These are phyloP conservation scores for Tenthredo mesomela DNA, from an alignment of 2,888 invertebrate genomes.

Conservation along the genomic window DNA sequence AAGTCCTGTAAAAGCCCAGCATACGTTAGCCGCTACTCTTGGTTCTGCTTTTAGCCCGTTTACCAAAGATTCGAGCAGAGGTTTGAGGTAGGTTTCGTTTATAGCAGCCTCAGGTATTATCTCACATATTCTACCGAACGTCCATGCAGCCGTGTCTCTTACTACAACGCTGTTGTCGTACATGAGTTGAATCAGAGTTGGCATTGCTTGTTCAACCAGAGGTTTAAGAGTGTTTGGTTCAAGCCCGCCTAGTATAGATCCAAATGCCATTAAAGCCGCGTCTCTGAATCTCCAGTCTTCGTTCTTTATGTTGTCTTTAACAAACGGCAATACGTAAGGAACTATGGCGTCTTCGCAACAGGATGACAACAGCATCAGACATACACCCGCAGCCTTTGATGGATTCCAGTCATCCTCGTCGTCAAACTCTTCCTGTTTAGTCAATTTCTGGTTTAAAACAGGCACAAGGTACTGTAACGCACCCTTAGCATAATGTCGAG, in stretches of 20 bases:
- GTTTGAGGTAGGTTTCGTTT: constrained; percentile 90
- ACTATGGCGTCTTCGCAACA: constrained; percentile 99
- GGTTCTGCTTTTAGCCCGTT: constrained; percentile 96
- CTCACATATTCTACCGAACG: constrained; percentile 98
- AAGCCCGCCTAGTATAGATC: constrained; percentile 95
- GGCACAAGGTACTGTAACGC: constrained; percentile 97
- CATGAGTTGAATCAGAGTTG: constrained; percentile 96
- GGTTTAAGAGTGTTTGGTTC: constrained; percentile 93
- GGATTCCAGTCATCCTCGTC: constrained; percentile 99
- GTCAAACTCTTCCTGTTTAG: constrained; percentile 98
- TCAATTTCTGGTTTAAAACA: constrained; percentile 94
- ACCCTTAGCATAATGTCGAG: constrained; percentile 98
- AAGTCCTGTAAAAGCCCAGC: constrained; percentile 99
- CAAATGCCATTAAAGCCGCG: constrained; percentile 99
- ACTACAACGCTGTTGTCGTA: constrained; percentile 96
- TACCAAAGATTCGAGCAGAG: constrained; percentile 89
- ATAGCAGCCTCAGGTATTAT: constrained; percentile 97
- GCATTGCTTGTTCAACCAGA: constrained; percentile 97
- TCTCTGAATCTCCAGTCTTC: constrained; percentile 96
- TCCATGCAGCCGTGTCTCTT: constrained; percentile 98
- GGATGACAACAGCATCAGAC: constrained; percentile 97
- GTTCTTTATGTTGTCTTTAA: constrained; percentile 95
- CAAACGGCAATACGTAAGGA: constrained; percentile 97
- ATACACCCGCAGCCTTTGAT: constrained; percentile 99
- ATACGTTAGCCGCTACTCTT: constrained; percentile 98